Conservation (phyloP, 2,888 invertebrate genomes). For the Craniophora ligustri region DNA sequence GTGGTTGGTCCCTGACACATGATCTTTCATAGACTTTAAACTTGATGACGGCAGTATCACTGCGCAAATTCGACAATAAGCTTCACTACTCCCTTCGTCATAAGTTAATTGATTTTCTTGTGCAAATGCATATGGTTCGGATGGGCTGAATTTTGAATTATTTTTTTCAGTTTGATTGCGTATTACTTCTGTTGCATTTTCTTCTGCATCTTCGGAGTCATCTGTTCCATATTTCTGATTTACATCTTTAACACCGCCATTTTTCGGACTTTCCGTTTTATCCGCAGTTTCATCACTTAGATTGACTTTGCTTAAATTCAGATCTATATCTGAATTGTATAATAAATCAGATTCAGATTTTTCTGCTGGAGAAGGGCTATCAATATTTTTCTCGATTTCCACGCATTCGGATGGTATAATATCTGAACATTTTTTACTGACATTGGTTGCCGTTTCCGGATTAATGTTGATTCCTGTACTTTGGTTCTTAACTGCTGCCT, state of each 20-base stretch:
- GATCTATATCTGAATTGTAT: conserved; percentile 31
- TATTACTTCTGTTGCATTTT: too few species aligned
- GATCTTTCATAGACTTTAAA: conserved; percentile 29
- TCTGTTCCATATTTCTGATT: not conserved
- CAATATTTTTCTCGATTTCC: conserved; percentile 51
- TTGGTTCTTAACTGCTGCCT: conserved; percentile 42
- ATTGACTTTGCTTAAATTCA: conserved; percentile 29
- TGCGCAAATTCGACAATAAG: conserved; percentile 44
- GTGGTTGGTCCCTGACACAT: conserved; percentile 55
- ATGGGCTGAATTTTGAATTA: not conserved
- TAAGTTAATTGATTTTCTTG: conserved; percentile 35
- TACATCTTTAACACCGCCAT: not conserved
- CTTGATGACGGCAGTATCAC: conserved; percentile 39
- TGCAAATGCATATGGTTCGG: conserved; percentile 5
- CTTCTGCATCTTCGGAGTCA: not conserved
- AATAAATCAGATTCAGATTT: conserved; percentile 13
- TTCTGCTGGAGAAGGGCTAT: conserved; percentile 22
- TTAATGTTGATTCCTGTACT: conserved; percentile 55
- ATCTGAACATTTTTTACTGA: conserved; percentile 51
- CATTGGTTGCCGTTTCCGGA: conserved; percentile 51
- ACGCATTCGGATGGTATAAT: conserved; percentile 37
- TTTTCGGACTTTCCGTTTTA: not conserved
- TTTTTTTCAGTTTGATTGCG: too few species aligned
- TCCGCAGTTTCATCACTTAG: conserved; percentile 29
- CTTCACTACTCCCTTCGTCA: conserved; percentile 11